Percentiles rank a stretch among this genome's conserved stretches.
phyloP scores from a whole-genome alignment of 2,797 vertebrate genomes.

The Busarellus nigricollis region DNA sequence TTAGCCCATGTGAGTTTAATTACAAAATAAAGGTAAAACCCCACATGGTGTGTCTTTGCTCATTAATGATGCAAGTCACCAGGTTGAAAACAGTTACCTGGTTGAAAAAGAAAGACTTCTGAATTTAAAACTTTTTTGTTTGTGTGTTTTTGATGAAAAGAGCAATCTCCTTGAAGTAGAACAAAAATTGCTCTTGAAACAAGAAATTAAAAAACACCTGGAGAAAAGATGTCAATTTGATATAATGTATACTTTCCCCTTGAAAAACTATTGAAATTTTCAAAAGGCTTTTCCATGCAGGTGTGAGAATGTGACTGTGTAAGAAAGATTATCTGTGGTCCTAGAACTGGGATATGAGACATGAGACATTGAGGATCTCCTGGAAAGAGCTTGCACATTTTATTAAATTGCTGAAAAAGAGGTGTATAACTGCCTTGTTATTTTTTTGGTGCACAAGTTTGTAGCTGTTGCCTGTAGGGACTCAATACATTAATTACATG shows the following conservation, averaged over 20 bases:
- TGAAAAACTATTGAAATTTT: not conserved
- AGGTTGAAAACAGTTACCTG: not conserved
- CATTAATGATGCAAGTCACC: not conserved
- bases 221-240: not conserved
- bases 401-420: not conserved
- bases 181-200: not conserved
- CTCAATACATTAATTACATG: constrained; percentile 5
- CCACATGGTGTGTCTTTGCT: not conserved
- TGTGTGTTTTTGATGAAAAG: not conserved
- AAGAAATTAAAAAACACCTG: not conserved
- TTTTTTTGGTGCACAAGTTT: not conserved
- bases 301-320: not conserved
- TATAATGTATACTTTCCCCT: not conserved
- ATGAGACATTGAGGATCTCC: not conserved
- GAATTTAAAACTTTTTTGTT: not conserved
- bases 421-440: not conserved
- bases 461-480: not conserved
- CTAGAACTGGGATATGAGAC: not conserved
- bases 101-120: not conserved
- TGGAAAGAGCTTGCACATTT: not conserved
- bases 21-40: not conserved
- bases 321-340: not conserved
- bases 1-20: not conserved
- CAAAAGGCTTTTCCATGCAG: not conserved
- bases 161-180: not conserved